A percentile compares a stretch with the other conserved stretches of the same genome.
Evolutionary conservation across 1,140 invertebrate genomes (phyloP).

Genomic region (Drosophila arizonae): DNA sequence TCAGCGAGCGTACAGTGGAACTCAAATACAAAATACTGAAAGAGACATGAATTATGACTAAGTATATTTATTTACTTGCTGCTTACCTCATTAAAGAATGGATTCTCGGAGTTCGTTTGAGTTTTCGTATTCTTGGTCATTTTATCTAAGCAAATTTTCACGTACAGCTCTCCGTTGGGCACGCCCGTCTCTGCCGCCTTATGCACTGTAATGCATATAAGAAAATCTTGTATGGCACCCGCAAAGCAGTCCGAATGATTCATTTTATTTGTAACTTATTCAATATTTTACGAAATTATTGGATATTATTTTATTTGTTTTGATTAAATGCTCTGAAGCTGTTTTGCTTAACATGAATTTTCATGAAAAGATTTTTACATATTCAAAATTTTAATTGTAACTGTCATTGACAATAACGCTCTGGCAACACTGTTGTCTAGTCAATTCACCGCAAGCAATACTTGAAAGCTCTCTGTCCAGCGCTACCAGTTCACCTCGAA

Average conservation of each 20-base stretch:
- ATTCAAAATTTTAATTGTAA: background rate
- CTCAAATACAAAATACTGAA: conserved; percentile 89
- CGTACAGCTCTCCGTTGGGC: conserved; percentile 84
- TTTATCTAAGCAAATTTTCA: conserved; percentile 85
- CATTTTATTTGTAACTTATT: conserved; percentile 35
- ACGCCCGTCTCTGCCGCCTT: conserved; percentile 69
- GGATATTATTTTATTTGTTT: background rate
- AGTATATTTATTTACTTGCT: background rate
- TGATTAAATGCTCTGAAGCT: conserved; percentile 12
- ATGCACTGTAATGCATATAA: conserved; percentile 77
- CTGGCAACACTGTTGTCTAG: conserved; percentile 27
- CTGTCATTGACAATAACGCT: background rate
- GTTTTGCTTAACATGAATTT: background rate
- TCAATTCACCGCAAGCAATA: conserved; percentile 10
- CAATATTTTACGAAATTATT: background rate
- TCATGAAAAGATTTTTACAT: conserved; percentile 2
- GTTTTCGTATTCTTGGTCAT: conserved; percentile 84
- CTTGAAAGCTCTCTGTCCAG: conserved; percentile 21
- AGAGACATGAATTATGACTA: background rate
- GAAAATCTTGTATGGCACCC: conserved; percentile 67
- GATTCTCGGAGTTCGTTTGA: conserved; percentile 84
- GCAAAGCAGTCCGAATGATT: conserved; percentile 62
- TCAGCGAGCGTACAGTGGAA: conserved; percentile 84
- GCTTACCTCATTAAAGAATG: conserved; percentile 86
- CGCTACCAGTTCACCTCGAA: conserved; percentile 10